Base-by-base conservation (phyloP, 1,140 invertebrate species). In the Monomorium pharaonis region DNA sequence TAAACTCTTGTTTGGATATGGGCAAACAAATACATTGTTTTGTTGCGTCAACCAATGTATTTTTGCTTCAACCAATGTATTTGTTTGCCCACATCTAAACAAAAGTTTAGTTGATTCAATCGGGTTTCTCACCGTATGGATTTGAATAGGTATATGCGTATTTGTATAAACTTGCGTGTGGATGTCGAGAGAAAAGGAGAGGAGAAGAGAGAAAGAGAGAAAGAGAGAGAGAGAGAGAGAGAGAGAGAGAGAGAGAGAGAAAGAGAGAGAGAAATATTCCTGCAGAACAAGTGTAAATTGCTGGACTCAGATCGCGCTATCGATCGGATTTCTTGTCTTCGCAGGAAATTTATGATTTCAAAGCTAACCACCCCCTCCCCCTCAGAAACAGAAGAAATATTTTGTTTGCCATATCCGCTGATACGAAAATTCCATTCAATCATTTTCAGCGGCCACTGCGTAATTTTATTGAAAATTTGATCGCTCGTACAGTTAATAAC, bases 231-330 rank as follows among this genome's bases (percentile, higher is more conserved):
- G 12, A 37, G 37, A 37, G 37, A 37, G 37, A 37, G 37, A 37
- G 37, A 37, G 37, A 37, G 37, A 37, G 37, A 37, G 37, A 37
- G 37, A 37, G 33, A 33, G 33, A 33, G 33, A 42, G 21, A 27
- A 12, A 47, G 24, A 42, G n/a, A 49, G n/a, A 12, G 60, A 49
- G 16, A 49, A 77, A 51, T 72, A 87, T 87, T 87, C 42, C 56
- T 58, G 42, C 24, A 62, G 83, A n/a, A 85, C 44, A 49, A 77
- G 44, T 58, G 85, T 85, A 87, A 87, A 87, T 87, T 87, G 85
- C 67, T 56, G 21, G 54, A 44, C 62, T 16, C 16, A 21, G 56
- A 47, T 84, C 21, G 47, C 44, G n/a, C 30, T 78, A 37, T 37
- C 60, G 60, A 85, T 85, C 60, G 44, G 37, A 49, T 33, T 24